A percentile compares a stretch with the other conserved stretches of the same genome.
These are phyloP conservation scores for Mesorhabditis belari DNA, from an alignment of 2,888 invertebrate genomes.

Conservation along the genomic window DNA sequence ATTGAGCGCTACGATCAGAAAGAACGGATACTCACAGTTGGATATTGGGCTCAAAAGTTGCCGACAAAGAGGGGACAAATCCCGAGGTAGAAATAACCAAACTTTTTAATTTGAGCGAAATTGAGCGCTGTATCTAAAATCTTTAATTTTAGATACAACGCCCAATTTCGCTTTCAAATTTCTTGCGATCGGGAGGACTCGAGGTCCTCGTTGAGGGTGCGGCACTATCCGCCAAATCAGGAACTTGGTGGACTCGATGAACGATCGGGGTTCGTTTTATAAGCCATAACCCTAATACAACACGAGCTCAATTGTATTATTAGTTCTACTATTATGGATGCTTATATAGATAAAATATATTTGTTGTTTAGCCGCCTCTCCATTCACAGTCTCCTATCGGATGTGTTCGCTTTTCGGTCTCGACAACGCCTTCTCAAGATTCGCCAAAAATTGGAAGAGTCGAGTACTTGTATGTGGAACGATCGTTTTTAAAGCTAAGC, in stretches of 20 bases:
- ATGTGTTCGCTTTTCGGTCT: constrained; percentile 36
- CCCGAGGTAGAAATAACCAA: constrained; percentile 1
- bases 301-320: too few relatives aligned
- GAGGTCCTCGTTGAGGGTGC: constrained; percentile 27
- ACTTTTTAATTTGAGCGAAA: too few relatives aligned
- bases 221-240: constrained; percentile 34
- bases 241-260: constrained; percentile 33
- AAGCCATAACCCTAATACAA: too few relatives aligned
- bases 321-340: too few relatives aligned
- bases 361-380: constrained; percentile 30
- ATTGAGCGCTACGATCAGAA: constrained; percentile 40
- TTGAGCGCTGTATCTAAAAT: too few relatives aligned
- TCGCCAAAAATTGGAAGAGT: constrained; percentile 5
- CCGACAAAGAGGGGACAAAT: constrained; percentile 11
- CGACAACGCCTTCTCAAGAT: constrained; percentile 36
- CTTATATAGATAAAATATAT: background rate
- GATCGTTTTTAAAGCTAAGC: background rate
- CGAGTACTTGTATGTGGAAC: background rate
- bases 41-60: constrained; percentile 43
- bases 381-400: constrained; percentile 34
- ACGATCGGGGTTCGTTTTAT: constrained; percentile 18
- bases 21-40: constrained; percentile 31
- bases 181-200: constrained; percentile 8
- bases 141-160: constrained; percentile 24
- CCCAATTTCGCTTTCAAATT: constrained; percentile 45